A percentile compares a stretch with the other conserved stretches of the same genome.
These are phyloP conservation scores for Eupithecia tripunctaria DNA, from an alignment of 2,888 invertebrate genomes.

Conservation along the genomic window DNA sequence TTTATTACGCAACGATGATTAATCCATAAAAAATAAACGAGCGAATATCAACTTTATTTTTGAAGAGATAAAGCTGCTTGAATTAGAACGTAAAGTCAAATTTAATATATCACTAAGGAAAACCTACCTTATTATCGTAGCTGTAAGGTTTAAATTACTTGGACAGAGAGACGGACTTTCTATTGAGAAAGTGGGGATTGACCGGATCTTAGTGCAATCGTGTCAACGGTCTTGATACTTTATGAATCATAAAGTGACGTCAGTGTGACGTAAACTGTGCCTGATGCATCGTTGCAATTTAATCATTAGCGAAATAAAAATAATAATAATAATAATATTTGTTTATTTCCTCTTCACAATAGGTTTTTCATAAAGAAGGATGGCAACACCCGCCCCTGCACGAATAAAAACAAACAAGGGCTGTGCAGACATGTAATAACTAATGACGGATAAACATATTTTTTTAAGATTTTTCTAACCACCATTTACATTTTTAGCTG, in stretches of 20 bases:
- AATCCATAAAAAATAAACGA: constrained; percentile 38
- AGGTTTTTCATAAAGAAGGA: too few relatives aligned
- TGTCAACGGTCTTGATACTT: constrained; percentile 52
- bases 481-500: too few relatives aligned
- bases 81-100: not conserved
- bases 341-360: too few relatives aligned
- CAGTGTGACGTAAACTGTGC: not conserved
- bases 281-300: constrained; percentile 6
- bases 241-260: constrained; percentile 18
- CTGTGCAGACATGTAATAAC: too few relatives aligned
- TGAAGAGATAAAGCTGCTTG: not conserved
- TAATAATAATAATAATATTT: too few relatives aligned
- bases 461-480: too few relatives aligned
- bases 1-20: constrained; percentile 62
- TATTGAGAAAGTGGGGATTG: constrained; percentile 59
- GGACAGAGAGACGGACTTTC: constrained; percentile 50
- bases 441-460: too few relatives aligned
- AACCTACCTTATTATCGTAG: not conserved
- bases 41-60: constrained; percentile 39
- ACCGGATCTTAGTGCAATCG: constrained; percentile 55
- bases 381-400: too few relatives aligned
- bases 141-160: not conserved
- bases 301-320: too few relatives aligned
- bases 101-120: not conserved
- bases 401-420: too few relatives aligned